Conservation (phyloP, 2,797 vertebrate species). For the Chromobotia macracanthus region DNA sequence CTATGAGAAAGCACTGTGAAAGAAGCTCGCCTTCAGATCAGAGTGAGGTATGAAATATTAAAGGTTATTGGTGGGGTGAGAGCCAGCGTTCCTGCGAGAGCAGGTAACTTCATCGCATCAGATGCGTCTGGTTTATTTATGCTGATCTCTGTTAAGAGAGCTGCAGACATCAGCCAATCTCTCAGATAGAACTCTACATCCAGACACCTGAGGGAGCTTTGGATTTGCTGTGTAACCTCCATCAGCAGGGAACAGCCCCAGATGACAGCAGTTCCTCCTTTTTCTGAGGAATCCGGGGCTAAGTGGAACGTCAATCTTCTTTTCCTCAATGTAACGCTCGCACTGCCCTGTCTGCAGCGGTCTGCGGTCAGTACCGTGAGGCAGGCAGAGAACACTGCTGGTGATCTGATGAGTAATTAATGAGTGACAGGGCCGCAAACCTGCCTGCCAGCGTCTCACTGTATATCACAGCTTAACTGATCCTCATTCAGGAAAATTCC, state of each 20-base stretch:
- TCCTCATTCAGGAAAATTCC: too few species aligned
- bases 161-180: not conserved
- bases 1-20: constrained; percentile 52
- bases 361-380: constrained; percentile 32
- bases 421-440: constrained; percentile 79
- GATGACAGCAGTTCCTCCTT: not conserved
- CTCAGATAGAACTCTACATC: too few species aligned
- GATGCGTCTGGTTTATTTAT: constrained; percentile 78
- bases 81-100: constrained; percentile 63
- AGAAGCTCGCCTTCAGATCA: constrained; percentile 77
- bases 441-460: constrained; percentile 76
- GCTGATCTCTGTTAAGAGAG: constrained; percentile 63
- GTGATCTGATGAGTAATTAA: constrained; percentile 82
- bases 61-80: constrained; percentile 77
- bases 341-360: not conserved
- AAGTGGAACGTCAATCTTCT: not conserved
- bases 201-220: too few species aligned
- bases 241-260: too few species aligned
- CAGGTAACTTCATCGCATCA: constrained; percentile 62
- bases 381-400: constrained; percentile 58
- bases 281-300: not conserved
- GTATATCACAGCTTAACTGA: constrained; percentile 56
- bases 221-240: not conserved
- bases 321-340: too few species aligned
- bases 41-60: constrained; percentile 82